Base-by-base conservation (phyloP, 2,797 vertebrate species). In the Aphelocoma californica region DNA sequence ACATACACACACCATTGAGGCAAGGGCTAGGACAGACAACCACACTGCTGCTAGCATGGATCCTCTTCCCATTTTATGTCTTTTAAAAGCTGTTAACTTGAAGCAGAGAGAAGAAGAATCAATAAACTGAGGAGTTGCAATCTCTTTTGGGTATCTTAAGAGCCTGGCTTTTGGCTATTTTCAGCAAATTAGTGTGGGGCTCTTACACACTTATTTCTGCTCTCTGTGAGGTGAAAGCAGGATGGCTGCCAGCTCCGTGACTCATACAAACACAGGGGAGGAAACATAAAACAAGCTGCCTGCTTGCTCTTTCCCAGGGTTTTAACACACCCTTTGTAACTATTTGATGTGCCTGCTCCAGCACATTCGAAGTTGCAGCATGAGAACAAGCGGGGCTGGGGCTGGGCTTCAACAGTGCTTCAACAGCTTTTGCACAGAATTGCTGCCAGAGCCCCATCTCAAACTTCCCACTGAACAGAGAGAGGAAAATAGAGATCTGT, bases 271-370 rank as follows among this genome's bases (percentile, higher is more conserved):
- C 74, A 67, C 74, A 62, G 66, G 42, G 67, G 86, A 84, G 67
- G 83, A 87, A 94, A 93, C 81, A 91, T 36, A 91, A 95, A 95
- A 79, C 86, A 93, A 88, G 88, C 81, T 1, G 64, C 81, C 74
- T 34, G 60, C 88, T 94, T 95, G 95, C 94, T 95, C 92, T 93
- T 95, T 95, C 94, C 83, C 74, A 91, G 86, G 90, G 92, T 48
- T 96, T 94, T 87, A 89, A 95, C 95, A 95, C 92, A 95, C 83
- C 90, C 90, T 77, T 73, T 16, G 0, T 50, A 90, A 88, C 70
- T 72, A 85, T 82, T 77, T 92, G 71, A 85, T 67, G 71, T 67
- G 81, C 93, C 53, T 91, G 92, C 83, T 90, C 57, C 56, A 80
- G 94, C 5, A 0, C 81, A 87, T 93, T 81, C 34, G 6, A 81